These are phyloP conservation scores for Alca torda DNA, from an alignment of 2,797 vertebrate species.

Conservation along the genomic window DNA sequence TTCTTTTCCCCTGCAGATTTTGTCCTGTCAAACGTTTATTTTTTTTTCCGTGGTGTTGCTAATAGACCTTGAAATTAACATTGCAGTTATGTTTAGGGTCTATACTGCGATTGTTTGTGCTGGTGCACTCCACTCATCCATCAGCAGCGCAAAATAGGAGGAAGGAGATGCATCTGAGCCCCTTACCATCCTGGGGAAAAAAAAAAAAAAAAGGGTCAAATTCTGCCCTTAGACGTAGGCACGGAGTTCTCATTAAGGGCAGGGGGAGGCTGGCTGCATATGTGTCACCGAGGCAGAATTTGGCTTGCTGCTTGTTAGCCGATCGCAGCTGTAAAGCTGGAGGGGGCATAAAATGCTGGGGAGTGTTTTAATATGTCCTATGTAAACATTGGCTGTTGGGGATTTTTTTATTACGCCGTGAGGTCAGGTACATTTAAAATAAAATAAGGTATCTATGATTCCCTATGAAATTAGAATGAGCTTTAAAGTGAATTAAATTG, in stretches of 20 bases:
- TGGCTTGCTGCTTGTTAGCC: not conserved
- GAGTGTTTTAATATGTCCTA: not conserved
- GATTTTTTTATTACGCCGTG: not conserved
- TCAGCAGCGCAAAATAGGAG: conserved; percentile 36
- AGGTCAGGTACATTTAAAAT: not conserved
- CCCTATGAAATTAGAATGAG: conserved; percentile 2
- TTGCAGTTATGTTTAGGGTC: conserved; percentile 30
- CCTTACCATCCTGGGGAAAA: not conserved
- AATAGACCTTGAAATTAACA: conserved; percentile 74
- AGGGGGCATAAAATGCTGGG: not conserved
- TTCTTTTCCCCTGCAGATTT: conserved; percentile 64
- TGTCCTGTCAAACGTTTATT: conserved; percentile 39
- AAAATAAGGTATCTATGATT: not conserved
- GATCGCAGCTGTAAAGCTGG: not conserved
- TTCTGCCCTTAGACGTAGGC: not conserved
- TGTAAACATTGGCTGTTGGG: not conserved
- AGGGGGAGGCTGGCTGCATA: not conserved
- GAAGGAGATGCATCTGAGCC: conserved; percentile 36
- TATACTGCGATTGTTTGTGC: not conserved
- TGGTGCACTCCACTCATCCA: conserved; percentile 5
- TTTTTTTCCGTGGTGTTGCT: conserved; percentile 30
- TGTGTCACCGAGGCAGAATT: not conserved
- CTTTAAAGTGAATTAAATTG: conserved; percentile 21
- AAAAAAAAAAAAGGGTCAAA: not conserved
- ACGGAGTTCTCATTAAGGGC: not conserved